phyloP scores from a whole-genome alignment of 1,140 invertebrate species.

The Zaprionus nigranus region DNA sequence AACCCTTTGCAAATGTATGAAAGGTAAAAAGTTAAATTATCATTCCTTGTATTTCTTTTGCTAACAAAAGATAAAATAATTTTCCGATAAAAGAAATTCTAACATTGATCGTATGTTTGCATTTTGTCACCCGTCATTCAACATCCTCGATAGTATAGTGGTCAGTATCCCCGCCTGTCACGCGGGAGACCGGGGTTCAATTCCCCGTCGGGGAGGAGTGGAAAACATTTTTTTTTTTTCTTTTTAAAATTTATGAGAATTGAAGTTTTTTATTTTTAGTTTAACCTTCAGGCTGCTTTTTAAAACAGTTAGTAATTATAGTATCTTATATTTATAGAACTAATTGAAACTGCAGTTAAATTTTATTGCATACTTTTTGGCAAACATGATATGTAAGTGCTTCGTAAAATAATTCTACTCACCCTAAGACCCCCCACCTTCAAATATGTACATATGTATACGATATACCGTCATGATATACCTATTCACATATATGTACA shows the following conservation, averaged over 20 bases:
- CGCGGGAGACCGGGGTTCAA: constrained; percentile 86
- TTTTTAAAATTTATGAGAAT: neutral
- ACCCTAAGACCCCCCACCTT: neutral
- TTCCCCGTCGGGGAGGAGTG: constrained; percentile 85
- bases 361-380: neutral
- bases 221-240: constrained; percentile 7
- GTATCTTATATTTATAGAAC: too few species aligned
- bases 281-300: neutral
- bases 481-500: neutral
- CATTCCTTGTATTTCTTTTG: too few species aligned
- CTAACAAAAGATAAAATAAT: too few species aligned
- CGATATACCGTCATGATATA: neutral
- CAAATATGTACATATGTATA: too few species aligned
- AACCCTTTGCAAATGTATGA: too few species aligned
- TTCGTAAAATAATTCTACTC: neutral
- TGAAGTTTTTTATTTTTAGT: too few species aligned
- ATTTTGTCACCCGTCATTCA: neutral
- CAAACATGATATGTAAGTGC: too few species aligned
- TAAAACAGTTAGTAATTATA: too few species aligned
- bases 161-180: constrained; percentile 86
- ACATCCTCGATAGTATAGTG: constrained; percentile 85
- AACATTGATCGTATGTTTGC: neutral
- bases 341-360: too few species aligned
- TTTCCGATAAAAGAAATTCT: neutral
- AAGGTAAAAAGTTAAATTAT: too few species aligned